phyloP scores from a whole-genome alignment of 2,888 invertebrate species.

The Stenurella melanura region DNA sequence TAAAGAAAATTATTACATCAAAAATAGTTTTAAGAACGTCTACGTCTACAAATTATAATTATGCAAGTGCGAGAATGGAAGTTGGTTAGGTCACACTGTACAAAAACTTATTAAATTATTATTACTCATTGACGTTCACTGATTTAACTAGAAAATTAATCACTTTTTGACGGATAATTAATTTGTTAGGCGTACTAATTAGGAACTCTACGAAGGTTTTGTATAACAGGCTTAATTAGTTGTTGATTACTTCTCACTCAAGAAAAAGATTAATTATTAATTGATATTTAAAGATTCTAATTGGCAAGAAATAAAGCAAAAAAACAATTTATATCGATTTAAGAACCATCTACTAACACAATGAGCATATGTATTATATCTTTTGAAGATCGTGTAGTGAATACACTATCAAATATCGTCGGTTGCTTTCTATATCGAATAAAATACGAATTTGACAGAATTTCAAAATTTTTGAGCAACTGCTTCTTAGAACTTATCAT shows the following conservation, averaged over 20 bases:
- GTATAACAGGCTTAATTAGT: constrained; percentile 59
- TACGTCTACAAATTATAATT: too few species aligned
- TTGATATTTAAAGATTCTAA: constrained; percentile 45
- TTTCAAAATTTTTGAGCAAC: too few species aligned
- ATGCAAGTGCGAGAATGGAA: too few species aligned
- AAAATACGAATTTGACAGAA: too few species aligned
- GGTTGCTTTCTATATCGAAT: too few species aligned
- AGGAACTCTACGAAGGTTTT: constrained; percentile 58
- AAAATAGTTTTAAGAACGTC: too few species aligned
- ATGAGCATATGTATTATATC: background rate
- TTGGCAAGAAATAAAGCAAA: background rate
- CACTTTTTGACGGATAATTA: constrained; percentile 61
- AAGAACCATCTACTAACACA: background rate
- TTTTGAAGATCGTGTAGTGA: too few species aligned
- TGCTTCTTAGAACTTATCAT: too few species aligned
- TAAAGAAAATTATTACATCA: too few species aligned
- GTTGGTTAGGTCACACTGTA: background rate
- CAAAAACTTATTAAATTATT: constrained; percentile 55
- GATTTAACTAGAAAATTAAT: constrained; percentile 59
- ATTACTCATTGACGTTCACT: constrained; percentile 57
- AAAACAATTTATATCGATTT: background rate
- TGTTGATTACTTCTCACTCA: constrained; percentile 51
- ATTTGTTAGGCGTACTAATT: constrained; percentile 60
- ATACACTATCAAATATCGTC: too few species aligned
- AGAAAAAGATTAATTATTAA: constrained; percentile 40